Percentiles rank a stretch among this genome's conserved stretches.
These are phyloP conservation scores for Penaeus indicus DNA, from an alignment of 1,140 invertebrate species.

Conservation along the genomic window DNA sequence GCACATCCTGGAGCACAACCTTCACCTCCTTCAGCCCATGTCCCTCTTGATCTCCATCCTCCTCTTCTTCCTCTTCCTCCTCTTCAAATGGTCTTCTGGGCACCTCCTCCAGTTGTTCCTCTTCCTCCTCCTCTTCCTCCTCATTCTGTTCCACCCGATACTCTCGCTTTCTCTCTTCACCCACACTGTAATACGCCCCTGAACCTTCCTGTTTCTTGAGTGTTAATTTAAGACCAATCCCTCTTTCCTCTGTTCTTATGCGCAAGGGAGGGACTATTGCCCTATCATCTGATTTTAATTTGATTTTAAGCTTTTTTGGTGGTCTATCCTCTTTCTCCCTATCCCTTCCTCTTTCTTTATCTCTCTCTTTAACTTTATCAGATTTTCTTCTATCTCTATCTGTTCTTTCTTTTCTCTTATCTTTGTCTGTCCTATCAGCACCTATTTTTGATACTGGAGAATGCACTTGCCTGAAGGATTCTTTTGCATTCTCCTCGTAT, in stretches of 20 bases:
- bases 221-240: constrained; percentile 48
- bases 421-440: constrained; percentile 49
- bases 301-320: constrained; percentile 58
- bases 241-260: constrained; percentile 56
- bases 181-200: constrained; percentile 60
- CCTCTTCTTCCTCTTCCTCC: constrained; percentile 42
- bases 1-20: constrained; percentile 55
- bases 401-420: constrained; percentile 48
- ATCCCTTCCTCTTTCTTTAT: constrained; percentile 50
- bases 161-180: constrained; percentile 55
- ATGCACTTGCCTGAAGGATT: constrained; percentile 33
- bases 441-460: constrained; percentile 40
- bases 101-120: constrained; percentile 21
- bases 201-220: constrained; percentile 61
- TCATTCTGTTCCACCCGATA: constrained; percentile 56
- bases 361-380: constrained; percentile 44
- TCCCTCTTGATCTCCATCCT: constrained; percentile 10
- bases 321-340: constrained; percentile 58
- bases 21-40: constrained; percentile 52
- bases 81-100: constrained; percentile 1
- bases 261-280: constrained; percentile 53
- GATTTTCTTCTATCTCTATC: constrained; percentile 55
- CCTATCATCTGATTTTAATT: constrained; percentile 48
- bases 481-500: constrained; percentile 7
- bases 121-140: constrained; percentile 51